phyloP scores from a whole-genome alignment of 2,113 vertebrate species.

The Gallinago jamesoni region DNA sequence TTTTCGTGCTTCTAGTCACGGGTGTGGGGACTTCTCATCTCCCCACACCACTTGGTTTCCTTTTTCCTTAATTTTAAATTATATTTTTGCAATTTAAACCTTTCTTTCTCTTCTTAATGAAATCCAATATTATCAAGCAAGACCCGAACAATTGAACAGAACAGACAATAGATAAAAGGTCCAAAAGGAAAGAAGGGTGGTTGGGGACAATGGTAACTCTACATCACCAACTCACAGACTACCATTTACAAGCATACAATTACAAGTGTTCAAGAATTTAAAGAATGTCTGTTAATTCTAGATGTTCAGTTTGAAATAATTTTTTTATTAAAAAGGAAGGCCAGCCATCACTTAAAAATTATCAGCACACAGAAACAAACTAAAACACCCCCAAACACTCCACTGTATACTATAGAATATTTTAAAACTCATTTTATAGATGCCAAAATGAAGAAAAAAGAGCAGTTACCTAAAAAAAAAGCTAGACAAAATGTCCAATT shows the following conservation, averaged over 20 bases:
- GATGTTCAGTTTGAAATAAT: neutral
- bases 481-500: neutral
- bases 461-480: neutral
- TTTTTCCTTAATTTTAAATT: neutral
- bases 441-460: neutral
- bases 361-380: neutral
- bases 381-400: accelerated
- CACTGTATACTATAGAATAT: neutral
- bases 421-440: neutral
- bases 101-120: neutral
- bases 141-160: neutral
- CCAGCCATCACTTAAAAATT: neutral
- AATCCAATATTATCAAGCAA: neutral
- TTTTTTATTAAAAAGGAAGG: neutral
- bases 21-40: neutral
- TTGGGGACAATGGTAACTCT: neutral
- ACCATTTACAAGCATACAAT: neutral
- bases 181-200: neutral
- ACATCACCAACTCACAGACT: neutral
- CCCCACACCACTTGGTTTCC: neutral
- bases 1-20: neutral
- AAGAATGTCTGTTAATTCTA: neutral
- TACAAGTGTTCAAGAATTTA: neutral
- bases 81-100: neutral
- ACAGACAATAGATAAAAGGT: neutral